phyloP scores from a whole-genome alignment of 2,888 invertebrate species.

The Anthophora plumipes region DNA sequence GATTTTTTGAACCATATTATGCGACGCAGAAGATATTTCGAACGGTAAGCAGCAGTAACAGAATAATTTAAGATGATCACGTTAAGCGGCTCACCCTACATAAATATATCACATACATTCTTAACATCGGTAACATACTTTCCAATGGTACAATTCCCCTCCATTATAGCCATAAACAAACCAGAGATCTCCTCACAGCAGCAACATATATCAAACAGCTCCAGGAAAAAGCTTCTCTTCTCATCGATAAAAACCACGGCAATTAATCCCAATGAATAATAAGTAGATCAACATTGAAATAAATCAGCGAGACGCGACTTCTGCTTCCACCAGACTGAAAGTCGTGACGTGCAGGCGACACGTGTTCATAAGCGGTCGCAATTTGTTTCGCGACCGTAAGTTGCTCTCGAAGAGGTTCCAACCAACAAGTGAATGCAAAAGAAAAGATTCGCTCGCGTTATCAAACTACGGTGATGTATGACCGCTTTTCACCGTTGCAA shows the following conservation, averaged over 20 bases:
- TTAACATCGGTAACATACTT: no score
- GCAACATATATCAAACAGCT: no score
- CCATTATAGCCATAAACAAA: no score
- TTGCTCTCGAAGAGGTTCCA: background rate
- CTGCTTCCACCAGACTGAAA: constrained; percentile 13
- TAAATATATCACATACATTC: no score
- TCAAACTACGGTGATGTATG: constrained; percentile 52
- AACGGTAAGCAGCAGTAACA: no score
- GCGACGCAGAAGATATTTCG: no score
- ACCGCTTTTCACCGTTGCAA: constrained; percentile 61
- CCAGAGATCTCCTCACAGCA: no score
- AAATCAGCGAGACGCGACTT: constrained; percentile 31
- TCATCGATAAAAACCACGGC: background rate
- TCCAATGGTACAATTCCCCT: no score
- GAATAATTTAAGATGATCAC: no score
- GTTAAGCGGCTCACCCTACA: no score
- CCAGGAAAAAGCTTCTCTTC: no score
- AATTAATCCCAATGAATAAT: constrained; percentile 15
- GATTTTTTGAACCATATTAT: no score
- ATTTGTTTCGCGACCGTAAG: constrained; percentile 34
- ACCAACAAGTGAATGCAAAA: background rate
- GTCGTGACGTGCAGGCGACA: constrained; percentile 34
- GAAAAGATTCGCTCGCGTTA: constrained; percentile 36
- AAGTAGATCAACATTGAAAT: constrained; percentile 9
- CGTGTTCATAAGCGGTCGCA: constrained; percentile 42